Conservation (phyloP, 2,888 invertebrate genomes). For the Onchidella celtica region DNA sequence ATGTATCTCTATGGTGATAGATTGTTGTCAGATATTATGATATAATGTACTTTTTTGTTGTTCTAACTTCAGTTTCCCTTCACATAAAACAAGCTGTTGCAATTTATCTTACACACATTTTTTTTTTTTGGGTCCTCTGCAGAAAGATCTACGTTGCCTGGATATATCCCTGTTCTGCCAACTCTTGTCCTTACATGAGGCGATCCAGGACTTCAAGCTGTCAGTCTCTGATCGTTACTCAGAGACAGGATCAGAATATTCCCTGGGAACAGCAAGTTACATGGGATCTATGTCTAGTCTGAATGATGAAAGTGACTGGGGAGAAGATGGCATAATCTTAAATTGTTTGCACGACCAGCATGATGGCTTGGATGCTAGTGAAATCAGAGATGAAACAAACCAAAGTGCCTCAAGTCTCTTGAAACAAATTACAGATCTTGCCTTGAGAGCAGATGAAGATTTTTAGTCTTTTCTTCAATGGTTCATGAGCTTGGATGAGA, state of each 20-base stretch:
- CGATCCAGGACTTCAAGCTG: slow-evolving; percentile 92
- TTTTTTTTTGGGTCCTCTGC: slow-evolving; percentile 65
- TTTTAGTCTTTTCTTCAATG: slow-evolving; percentile 58
- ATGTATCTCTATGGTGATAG: too few species aligned
- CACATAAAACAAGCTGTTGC: background rate
- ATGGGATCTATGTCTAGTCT: slow-evolving; percentile 71
- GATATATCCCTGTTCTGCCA: slow-evolving; percentile 94
- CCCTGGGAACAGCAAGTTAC: slow-evolving; percentile 66
- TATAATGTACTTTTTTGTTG: too few species aligned
- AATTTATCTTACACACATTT: background rate
- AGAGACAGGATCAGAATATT: slow-evolving; percentile 72
- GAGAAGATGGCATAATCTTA: slow-evolving; percentile 43
- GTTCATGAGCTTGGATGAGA: too few species aligned
- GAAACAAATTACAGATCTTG: slow-evolving; percentile 71
- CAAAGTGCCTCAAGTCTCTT: slow-evolving; percentile 70
- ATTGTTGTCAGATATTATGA: too few species aligned
- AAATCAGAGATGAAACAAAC: slow-evolving; percentile 50
- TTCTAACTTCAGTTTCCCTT: too few species aligned
- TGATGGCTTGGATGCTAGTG: slow-evolving; percentile 30
- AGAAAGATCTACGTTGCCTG: slow-evolving; percentile 93
- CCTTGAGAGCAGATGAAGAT: slow-evolving; percentile 67
- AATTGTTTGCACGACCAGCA: slow-evolving; percentile 11
- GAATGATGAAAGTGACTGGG: slow-evolving; percentile 64
- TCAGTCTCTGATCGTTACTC: slow-evolving; percentile 79
- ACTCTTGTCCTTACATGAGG: slow-evolving; percentile 94